A percentile compares a stretch with the other conserved stretches of the same genome.
phyloP scores from a whole-genome alignment of 2,797 vertebrate genomes.

The Microctenopoma lineatum region DNA sequence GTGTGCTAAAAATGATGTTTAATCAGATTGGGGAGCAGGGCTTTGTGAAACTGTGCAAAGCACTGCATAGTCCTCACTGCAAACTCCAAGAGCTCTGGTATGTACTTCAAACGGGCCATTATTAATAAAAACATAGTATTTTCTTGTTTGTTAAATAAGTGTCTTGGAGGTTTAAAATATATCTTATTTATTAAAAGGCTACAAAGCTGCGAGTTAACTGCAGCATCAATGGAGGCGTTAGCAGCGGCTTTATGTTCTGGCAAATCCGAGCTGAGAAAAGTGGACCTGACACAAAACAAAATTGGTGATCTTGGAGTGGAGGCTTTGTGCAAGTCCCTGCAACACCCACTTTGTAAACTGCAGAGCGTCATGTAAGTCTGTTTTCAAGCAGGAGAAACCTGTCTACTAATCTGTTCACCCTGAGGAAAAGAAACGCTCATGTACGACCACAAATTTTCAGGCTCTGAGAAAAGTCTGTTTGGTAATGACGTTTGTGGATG shows the following conservation, averaged over 20 bases:
- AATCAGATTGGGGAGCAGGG: conserved; percentile 85
- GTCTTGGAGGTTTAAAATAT: background rate
- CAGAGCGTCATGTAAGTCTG: conserved; percentile 67
- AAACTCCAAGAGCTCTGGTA: conserved; percentile 84
- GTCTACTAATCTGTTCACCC: background rate
- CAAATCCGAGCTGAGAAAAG: conserved; percentile 75
- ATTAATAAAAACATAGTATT: background rate
- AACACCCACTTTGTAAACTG: conserved; percentile 77
- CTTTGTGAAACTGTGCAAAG: conserved; percentile 77
- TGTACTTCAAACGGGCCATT: conserved; percentile 24
- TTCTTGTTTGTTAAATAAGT: background rate
- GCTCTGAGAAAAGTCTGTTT: background rate
- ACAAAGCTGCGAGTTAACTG: conserved; percentile 77
- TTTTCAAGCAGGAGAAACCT: background rate
- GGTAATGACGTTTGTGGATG: background rate
- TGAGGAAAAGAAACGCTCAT: background rate
- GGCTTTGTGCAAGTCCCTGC: conserved; percentile 78
- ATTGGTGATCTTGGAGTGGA: conserved; percentile 78
- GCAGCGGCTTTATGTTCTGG: conserved; percentile 76
- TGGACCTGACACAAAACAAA: conserved; percentile 78
- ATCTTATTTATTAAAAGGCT: conserved; percentile 75
- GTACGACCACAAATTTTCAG: background rate
- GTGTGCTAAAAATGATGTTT: conserved; percentile 76
- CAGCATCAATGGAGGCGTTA: conserved; percentile 80
- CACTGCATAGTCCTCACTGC: conserved; percentile 79